Conservation (phyloP, 2,113 vertebrate genomes). For the Eptesicus fuscus region DNA sequence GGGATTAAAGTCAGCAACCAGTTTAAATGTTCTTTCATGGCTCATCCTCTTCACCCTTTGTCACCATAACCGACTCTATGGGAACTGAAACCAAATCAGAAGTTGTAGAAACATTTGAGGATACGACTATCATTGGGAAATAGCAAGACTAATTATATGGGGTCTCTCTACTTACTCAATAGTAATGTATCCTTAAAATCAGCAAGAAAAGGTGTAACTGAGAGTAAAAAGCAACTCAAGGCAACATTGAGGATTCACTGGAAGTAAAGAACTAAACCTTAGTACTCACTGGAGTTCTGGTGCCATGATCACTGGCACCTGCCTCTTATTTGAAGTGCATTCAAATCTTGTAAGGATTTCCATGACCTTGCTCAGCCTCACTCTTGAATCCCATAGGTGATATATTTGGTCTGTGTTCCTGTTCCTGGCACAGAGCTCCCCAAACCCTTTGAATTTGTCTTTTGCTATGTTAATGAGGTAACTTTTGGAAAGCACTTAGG, state of each 20-base stretch:
- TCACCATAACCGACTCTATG: background rate
- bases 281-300: background rate
- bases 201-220: background rate
- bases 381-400: background rate
- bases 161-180: background rate
- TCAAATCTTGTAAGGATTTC: background rate
- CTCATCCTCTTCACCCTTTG: background rate
- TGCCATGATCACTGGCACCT: rapidly evolving
- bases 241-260: background rate
- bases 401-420: background rate
- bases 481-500: background rate
- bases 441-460: background rate
- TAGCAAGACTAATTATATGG: background rate
- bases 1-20: background rate
- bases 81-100: background rate
- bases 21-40: background rate
- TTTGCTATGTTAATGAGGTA: background rate
- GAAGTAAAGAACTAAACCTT: background rate
- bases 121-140: background rate
- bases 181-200: background rate
- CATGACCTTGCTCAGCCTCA: background rate
- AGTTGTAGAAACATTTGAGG: background rate
- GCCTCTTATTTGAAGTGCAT: too few relatives aligned
- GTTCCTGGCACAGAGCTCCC: background rate
- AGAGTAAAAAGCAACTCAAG: background rate